A percentile compares a stretch with the other conserved stretches of the same genome.
Conservation (phyloP, 2,797 vertebrate genomes). For the Crossoptilon crossoptilon region DNA sequence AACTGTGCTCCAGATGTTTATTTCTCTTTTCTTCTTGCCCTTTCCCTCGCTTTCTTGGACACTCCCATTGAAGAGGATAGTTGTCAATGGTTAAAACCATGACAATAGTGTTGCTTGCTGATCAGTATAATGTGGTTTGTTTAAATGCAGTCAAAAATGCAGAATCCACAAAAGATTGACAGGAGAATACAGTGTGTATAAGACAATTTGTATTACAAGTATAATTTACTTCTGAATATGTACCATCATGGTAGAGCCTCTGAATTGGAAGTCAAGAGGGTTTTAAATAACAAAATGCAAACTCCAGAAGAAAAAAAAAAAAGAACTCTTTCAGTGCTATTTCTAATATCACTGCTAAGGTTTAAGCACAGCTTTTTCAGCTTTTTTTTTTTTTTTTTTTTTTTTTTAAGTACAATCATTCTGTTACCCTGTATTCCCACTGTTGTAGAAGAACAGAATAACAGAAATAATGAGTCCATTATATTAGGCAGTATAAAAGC, state of each 20-base stretch:
- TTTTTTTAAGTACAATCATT: neutral
- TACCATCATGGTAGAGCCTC: neutral
- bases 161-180: neutral
- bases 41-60: neutral
- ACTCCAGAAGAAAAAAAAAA: neutral
- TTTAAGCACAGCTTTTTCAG: too few relatives aligned
- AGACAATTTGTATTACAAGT: neutral
- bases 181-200: neutral
- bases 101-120: neutral
- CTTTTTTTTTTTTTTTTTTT: too few relatives aligned
- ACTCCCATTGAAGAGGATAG: neutral
- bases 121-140: neutral
- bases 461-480: neutral
- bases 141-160: neutral
- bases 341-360: too few relatives aligned
- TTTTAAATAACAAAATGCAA: neutral
- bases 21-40: neutral
- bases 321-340: neutral
- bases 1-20: neutral
- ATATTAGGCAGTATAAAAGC: neutral
- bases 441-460: neutral
- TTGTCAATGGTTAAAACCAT: too few relatives aligned
- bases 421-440: neutral
- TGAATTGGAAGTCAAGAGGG: neutral
- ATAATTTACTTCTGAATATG: neutral